Evolutionary conservation across 2,888 invertebrate genomes (phyloP), one percentile per base, ranked within the genome.

Genomic region (Bombylius major): DNA sequence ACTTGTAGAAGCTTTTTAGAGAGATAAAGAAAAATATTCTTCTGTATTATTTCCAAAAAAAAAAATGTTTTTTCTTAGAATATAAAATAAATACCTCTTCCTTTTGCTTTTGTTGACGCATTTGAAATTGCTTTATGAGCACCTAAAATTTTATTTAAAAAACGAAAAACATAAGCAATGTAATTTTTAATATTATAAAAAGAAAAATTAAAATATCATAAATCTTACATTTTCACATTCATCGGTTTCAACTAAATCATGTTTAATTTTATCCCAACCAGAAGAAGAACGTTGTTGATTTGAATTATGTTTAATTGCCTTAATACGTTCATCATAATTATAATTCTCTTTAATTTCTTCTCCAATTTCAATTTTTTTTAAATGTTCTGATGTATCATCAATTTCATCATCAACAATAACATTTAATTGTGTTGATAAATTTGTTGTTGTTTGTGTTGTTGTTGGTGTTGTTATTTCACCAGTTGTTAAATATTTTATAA

Each of bases 401-500:
- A 51, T 7, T 12, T 8, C 14, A 42, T 11, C 8, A 44, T 32
- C 44, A 12, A 7, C 31, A 4, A 1, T 44, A 44, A 32, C 51
- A 36, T 23, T 6, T 5, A 13, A 23, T 23, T 23, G 33, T 34
- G 54, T 56, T 58, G 57, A 45, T 57, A 51, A 44, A 33, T 46
- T 53, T 47, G 50, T 34, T 42, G 42, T 34, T 36, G 52, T 39
- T n/a, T n/a, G n/a, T 55, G 51, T 45, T 44, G 50, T 44, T 23
- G 47, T 36, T 12, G 42, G 46, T 5, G n/a, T 36, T 9, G 48
- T 47, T 45, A 23, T 32, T 39, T 69, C 72, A 77, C 81, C 79
- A 62, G 75, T 67, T 65, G 78, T 76, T 60, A 88, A 77, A 75
- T 74, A 86, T 69, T 76, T 79, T 78, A 86, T 80, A 62, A 89